Evolutionary conservation across 1,140 invertebrate species (phyloP).

Genomic region (Trichogramma pretiosum): DNA sequence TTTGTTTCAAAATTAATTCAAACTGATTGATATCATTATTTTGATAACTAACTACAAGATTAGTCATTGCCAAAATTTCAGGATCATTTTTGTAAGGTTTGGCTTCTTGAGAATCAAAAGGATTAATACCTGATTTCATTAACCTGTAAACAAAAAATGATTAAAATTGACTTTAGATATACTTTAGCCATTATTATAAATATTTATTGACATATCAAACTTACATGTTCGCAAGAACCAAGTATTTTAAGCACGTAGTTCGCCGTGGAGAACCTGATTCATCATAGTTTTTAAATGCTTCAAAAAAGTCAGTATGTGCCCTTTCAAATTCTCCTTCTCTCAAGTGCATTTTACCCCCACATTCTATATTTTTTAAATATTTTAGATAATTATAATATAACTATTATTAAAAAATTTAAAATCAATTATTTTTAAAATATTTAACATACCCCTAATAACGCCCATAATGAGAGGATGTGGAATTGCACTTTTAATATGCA

Average conservation of each 20-base stretch:
- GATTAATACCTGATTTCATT: constrained; percentile 99
- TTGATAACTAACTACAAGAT: constrained; percentile 96
- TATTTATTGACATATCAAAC: constrained; percentile 14
- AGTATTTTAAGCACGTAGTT: constrained; percentile 96
- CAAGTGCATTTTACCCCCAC: constrained; percentile 99
- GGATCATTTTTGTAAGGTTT: constrained; percentile 99
- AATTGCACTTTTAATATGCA: constrained; percentile 98
- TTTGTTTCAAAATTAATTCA: constrained; percentile 91
- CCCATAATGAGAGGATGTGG: constrained; percentile 99
- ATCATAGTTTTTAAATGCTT: constrained; percentile 99
- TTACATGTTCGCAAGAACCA: constrained; percentile 97
- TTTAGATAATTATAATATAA: constrained; percentile 3
- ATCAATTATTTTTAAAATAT: constrained; percentile 1
- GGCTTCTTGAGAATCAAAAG: constrained; percentile 99
- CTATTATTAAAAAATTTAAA: constrained; percentile 11
- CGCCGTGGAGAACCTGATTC: constrained; percentile 95
- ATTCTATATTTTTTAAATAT: constrained; percentile 59
- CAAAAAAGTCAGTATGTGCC: constrained; percentile 98
- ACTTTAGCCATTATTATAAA: constrained; percentile 7
- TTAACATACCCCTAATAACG: constrained; percentile 81
- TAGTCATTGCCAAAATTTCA: constrained; percentile 99
- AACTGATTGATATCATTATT: constrained; percentile 99
- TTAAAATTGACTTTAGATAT: constrained; percentile 5
- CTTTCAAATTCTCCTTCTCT: constrained; percentile 98
- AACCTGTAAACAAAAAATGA: constrained; percentile 55